Evolutionary conservation across 2,113 vertebrate genomes (phyloP), one percentile per base, ranked within the genome.

Genomic region (Delphinus delphis): DNA sequence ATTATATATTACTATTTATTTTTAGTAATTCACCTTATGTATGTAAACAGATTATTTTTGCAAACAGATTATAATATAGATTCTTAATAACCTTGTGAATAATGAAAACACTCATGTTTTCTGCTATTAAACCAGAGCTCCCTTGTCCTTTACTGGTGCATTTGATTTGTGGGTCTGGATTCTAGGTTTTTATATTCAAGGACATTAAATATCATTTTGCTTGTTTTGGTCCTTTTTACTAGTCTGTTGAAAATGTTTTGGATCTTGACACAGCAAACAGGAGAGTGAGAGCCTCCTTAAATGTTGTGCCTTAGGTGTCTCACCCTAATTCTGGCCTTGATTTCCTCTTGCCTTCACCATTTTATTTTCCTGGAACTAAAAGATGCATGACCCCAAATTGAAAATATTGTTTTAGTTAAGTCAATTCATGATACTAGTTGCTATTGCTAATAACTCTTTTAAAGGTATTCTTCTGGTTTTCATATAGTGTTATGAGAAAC

Each of bases 181-280:
- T 83, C 28, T 90, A 53, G 50, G 20, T 67, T 95, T 97, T 86
- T 71, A 60, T 90, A 41, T 74, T 90, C 38, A 90, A 36, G 44
- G 58, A 33, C 3, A 8, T 67, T 74, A 79, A 87, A 36, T 84
- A 50, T 21, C 4, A 38, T 88, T 47, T 90, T 93, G 50, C 44
- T 23, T 55, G 25, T 82, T 47, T 38, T 47, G 15, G 25, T 63
- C 18, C 11, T 44, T 67, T 55, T 73, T 80, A 31, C 26, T 71
- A 62, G 18, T 38, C 65, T 96, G 15, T 71, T 74, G 41, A 82
- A 74, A 84, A 53, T 1, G 1, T 77, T 86, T 77, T 90, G 63
- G n/a, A 63, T 88, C 20, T 68, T 88, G 60, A 60, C 28, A 84
- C 2, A 70, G 33, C 18, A 28, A 26, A 33, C 0, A 28, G 15